These are phyloP conservation scores for Parasteatoda tepidariorum DNA, from an alignment of 1,140 invertebrate species.

Conservation along the genomic window DNA sequence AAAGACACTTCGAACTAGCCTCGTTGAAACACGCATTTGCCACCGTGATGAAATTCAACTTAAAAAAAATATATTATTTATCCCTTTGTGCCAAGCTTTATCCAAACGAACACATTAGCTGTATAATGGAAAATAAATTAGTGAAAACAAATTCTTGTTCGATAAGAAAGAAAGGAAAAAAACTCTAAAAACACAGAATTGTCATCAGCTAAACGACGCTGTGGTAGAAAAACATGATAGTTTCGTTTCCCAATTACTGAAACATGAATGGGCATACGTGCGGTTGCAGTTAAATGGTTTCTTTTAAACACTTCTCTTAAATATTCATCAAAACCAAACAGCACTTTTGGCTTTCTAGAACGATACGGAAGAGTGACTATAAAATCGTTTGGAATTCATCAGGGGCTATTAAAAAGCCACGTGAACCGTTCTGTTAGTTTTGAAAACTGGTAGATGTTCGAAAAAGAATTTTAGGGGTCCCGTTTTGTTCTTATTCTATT, in stretches of 20 bases:
- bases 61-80: no score
- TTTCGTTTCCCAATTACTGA: conserved; percentile 5
- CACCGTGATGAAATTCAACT: no score
- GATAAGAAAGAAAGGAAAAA: no score
- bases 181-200: conserved; percentile 17
- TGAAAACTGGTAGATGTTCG: background rate
- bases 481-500: background rate
- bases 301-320: conserved; percentile 21
- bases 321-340: conserved; percentile 22
- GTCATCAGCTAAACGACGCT: conserved; percentile 17
- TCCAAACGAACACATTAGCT: no score
- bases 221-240: background rate
- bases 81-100: no score
- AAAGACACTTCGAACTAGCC: no score
- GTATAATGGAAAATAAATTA: background rate
- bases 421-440: background rate
- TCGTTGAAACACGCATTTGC: no score
- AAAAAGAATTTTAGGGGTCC: background rate
- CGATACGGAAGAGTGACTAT: background rate
- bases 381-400: conserved; percentile 21
- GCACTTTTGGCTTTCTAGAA: background rate
- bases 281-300: conserved; percentile 19
- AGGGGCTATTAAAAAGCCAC: conserved; percentile 22
- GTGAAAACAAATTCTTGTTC: background rate
- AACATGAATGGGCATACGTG: conserved; percentile 22